Base-by-base conservation (phyloP, 2,797 vertebrate species). In the Diceros bicornis region DNA sequence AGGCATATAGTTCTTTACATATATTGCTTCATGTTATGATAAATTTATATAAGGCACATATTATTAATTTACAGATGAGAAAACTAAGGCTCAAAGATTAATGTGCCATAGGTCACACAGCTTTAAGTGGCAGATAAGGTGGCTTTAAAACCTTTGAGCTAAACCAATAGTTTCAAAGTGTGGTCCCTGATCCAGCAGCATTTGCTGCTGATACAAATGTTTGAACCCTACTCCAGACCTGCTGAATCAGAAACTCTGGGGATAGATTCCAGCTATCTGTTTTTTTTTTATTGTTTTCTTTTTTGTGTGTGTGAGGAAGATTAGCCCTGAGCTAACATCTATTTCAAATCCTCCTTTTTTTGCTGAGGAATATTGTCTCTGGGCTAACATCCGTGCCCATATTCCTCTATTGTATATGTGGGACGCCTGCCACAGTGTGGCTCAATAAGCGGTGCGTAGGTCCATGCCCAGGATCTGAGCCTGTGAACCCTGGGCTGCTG, bases 51-150 rank as follows among this genome's bases (percentile, higher is more conserved):
- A 94, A 88, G 34, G 10, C 44, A 9, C 1, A 32, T 93, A 64
- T 37, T 82, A 79, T 44, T 85, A 37, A 50, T 78, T 89, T 89
- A 85, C 29, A 94, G 16, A 84, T 86, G 17, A 89, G 7, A 85
- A 88, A 62, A 62, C 7, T 52, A 79, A 96, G 14, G 4, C 8
- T 71, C 47, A 96, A 84, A 47, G 10, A 86, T 59, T 59, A 91
- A 62, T 78, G 10, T 69, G 0, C 1, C 21, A 72, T 13, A 81
- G 17, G 10, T n/a, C 27, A 86, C 8, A 83, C 10, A 92, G 4
- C 4, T 85, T 75, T 92, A 25, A 71, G 8, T 69, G 44, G 69
- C 14, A 25, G 64, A n/a, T 94, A 16, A 62, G 8, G 64, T 75
- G 9, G 7, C 2, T 82, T 83, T 57, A 72, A 89, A 78, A 11